A percentile compares a stretch with the other conserved stretches of the same genome.
These are phyloP conservation scores for Drosophila sturtevanti DNA, from an alignment of 1,140 invertebrate genomes.

Conservation along the genomic window DNA sequence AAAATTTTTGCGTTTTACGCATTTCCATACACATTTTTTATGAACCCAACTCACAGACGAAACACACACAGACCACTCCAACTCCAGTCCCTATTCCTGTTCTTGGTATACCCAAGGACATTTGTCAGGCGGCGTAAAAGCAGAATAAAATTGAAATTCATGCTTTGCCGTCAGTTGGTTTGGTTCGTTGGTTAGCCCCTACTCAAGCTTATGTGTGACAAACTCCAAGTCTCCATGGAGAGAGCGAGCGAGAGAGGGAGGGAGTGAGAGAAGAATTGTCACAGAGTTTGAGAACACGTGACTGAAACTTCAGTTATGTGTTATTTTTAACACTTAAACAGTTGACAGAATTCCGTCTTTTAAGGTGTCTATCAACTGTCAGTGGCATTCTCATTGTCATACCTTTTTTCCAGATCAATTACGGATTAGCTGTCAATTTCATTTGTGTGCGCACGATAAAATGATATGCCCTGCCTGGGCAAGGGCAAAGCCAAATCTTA, in stretches of 20 bases:
- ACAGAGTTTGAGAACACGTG: slow-evolving; percentile 21
- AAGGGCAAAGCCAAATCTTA: slow-evolving; percentile 57
- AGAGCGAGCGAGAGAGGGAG: neutral
- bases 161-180: slow-evolving; percentile 31
- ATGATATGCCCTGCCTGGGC: slow-evolving; percentile 20
- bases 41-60: slow-evolving; percentile 16
- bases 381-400: slow-evolving; percentile 50
- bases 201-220: slow-evolving; percentile 44
- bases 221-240: slow-evolving; percentile 41
- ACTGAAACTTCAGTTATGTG: slow-evolving; percentile 37
- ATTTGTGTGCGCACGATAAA: slow-evolving; percentile 54
- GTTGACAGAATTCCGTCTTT: slow-evolving; percentile 34
- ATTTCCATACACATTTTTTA: slow-evolving; percentile 72
- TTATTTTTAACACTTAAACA: slow-evolving; percentile 41
- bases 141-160: slow-evolving; percentile 62
- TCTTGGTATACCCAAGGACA: slow-evolving; percentile 34
- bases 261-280: no score
- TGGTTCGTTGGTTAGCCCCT: slow-evolving; percentile 15
- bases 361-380: slow-evolving; percentile 43
- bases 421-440: slow-evolving; percentile 77
- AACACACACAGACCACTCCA: neutral
- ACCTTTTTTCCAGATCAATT: slow-evolving; percentile 72
- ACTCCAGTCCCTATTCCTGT: neutral
- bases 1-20: slow-evolving; percentile 65
- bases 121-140: slow-evolving; percentile 57